Evolutionary conservation across 2,797 vertebrate species (phyloP), one percentile per base, ranked within the genome.

Genomic region (Chelmon rostratus): DNA sequence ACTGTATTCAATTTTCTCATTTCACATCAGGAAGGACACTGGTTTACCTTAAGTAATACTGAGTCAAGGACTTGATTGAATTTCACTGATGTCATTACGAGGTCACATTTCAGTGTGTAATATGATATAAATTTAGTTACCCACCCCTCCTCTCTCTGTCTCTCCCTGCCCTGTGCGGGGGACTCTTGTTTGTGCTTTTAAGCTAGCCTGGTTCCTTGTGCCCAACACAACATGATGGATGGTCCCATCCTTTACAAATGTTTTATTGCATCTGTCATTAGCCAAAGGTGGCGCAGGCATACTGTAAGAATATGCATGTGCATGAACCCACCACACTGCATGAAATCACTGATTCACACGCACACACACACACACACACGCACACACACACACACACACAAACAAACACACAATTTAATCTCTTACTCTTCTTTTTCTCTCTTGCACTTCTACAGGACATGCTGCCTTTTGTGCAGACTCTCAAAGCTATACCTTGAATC

Each of bases 71-170:
- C 89, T 94, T 95, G 93, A 96, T 95, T 96, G 88, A 91, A 95
- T 95, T 95, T 94, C 90, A 85, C 92, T 96, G 94, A 95, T 96
- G 92, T 95, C 92, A 91, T 95, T 95, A 95, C 72, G 38, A 91
- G 94, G 94, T 96, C 95, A 95, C 94, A 95, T 95, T 96, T 95
- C 94, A 95, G 93, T 94, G 94, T 94, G 94, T 95, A 94, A 95
- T 95, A 95, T 94, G 93, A 94, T 94, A 94, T 94, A 93, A 94
- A 96, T 95, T 90, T 91, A 85, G 92, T 95, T 94, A 93, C 79
- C 78, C 73, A 23, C 69, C 83, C 82, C 68, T 74, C 85, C 78
- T 53, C 80, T 67, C 78, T 47, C 78, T 54, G 50, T 68, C 74
- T 83, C 73, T 84, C 73, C 40, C 59, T 74, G 69, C 80, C 89